Base-by-base conservation (phyloP, 92 coral and sea anemone species). In the Siderastrea siderea region DNA sequence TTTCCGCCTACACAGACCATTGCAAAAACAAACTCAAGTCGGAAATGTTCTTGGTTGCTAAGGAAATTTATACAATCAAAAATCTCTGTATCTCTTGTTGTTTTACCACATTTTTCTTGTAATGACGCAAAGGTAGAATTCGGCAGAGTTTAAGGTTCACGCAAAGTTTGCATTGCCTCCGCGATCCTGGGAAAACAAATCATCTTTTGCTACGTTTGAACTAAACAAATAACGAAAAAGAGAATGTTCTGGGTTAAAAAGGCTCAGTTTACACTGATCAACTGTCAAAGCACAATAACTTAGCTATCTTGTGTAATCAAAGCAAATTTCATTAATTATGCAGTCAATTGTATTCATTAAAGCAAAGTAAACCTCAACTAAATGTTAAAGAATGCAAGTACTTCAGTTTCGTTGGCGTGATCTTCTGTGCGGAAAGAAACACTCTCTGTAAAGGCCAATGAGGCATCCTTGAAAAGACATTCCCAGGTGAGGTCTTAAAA, bases 351-450 rank as follows among this genome's bases (percentile, higher is more conserved):
- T 71, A 6, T 74, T 17, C 71, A 49, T 58, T 72, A 61, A 83
- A 72, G 87, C 79, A 71, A 83, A 72, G 87, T 83, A 83, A 83
- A 83, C 87, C 52, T 4, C 3, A 48, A 5, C 19, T 72, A 2
- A 70, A 72, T n/a, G 38, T 4, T 11, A 4, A 47, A 81, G 62
- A 81, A 53, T 45, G 68, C 12, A 12, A 57, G 85, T 43, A 81
- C 77, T 69, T 68, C 68, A 81, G 76, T 60, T 81, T 81, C 71
- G 50, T 44, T n/a, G 43, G 65, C 3, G 68, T 1, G 65, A 15
- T 1, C 55, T 68, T 51, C 63, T 54, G 49, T 1, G 59, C 3
- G 47, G 57, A 54, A 55, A 62, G 66, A 44, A 81, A 19, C 48
- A 7, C 50, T 57, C 51, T 4, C 6, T 5, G n/a, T 9, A 63